Evolutionary conservation across 2,797 vertebrate species (phyloP).

Genomic region (Arrhamphus sclerolepis): DNA sequence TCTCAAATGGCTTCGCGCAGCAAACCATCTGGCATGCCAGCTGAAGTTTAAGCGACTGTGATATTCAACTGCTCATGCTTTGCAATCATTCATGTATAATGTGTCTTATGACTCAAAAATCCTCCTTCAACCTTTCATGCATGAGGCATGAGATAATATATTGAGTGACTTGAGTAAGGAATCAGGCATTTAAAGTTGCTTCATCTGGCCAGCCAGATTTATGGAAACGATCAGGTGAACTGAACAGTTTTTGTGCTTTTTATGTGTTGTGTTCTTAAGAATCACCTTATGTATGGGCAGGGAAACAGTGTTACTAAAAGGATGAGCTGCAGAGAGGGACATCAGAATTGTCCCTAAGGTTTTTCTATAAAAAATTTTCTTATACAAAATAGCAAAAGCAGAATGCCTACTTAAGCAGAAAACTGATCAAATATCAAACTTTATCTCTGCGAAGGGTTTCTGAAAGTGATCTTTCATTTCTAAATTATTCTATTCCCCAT

Average conservation of each 20-base stretch:
- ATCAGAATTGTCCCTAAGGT: not conserved
- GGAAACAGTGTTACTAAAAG: not conserved
- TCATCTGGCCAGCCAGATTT: constrained; percentile 40
- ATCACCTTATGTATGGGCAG: too few species aligned
- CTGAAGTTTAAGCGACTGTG: not conserved
- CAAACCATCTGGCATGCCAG: too few species aligned
- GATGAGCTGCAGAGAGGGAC: not conserved
- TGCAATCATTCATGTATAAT: constrained; percentile 8
- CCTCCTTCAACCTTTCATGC: not conserved
- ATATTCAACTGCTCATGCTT: constrained; percentile 15
- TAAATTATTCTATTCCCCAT: too few species aligned
- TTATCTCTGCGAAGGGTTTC: too few species aligned
- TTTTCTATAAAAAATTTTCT: not conserved
- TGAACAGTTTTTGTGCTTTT: too few species aligned
- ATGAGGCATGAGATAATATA: constrained; percentile 30
- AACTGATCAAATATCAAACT: too few species aligned
- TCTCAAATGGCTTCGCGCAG: too few species aligned
- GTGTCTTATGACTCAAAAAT: not conserved
- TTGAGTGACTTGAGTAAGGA: constrained; percentile 23
- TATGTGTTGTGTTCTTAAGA: too few species aligned
- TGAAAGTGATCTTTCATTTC: too few species aligned
- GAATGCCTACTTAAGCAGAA: too few species aligned
- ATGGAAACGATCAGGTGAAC: constrained; percentile 46
- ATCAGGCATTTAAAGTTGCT: constrained; percentile 34
- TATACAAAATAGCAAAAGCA: too few species aligned